phyloP scores from a whole-genome alignment of 2,888 invertebrate species.

The Erannis defoliaria region DNA sequence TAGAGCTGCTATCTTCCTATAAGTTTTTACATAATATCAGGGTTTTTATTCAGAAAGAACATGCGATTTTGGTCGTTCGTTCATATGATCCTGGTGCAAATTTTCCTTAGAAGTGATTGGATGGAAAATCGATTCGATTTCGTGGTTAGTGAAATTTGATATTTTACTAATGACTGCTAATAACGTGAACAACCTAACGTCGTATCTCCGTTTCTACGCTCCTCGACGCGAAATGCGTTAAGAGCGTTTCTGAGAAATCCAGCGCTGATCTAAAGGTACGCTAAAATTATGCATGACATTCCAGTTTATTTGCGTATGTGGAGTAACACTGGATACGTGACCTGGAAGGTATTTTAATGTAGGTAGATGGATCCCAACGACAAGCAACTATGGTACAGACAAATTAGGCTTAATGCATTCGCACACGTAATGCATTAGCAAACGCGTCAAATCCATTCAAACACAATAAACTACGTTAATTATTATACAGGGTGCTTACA shows the following conservation, averaged over 20 bases:
- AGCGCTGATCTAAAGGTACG: conserved; percentile 53
- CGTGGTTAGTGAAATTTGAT: no score
- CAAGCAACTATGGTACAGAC: no score
- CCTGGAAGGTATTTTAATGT: conserved; percentile 51
- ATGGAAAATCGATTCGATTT: background rate
- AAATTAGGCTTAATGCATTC: no score
- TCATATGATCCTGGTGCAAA: background rate
- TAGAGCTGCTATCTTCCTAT: no score
- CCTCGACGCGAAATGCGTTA: conserved; percentile 15
- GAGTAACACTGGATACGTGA: conserved; percentile 44
- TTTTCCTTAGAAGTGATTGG: background rate
- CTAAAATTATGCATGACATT: conserved; percentile 70
- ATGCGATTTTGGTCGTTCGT: background rate
- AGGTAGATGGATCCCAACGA: conserved; percentile 44
- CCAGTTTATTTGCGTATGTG: conserved; percentile 70
- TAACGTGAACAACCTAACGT: background rate
- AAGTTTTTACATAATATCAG: no score
- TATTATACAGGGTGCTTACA: conserved; percentile 3
- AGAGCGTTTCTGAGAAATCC: conserved; percentile 41
- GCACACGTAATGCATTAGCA: background rate
- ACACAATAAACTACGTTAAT: conserved; percentile 14
- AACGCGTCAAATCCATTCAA: conserved; percentile 2
- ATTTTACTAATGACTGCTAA: background rate
- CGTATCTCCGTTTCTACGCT: conserved; percentile 5
- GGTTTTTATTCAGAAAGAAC: background rate